A percentile compares a stretch with the other conserved stretches of the same genome.
phyloP scores from a whole-genome alignment of 2,888 invertebrate species.

The Acheta domesticus region DNA sequence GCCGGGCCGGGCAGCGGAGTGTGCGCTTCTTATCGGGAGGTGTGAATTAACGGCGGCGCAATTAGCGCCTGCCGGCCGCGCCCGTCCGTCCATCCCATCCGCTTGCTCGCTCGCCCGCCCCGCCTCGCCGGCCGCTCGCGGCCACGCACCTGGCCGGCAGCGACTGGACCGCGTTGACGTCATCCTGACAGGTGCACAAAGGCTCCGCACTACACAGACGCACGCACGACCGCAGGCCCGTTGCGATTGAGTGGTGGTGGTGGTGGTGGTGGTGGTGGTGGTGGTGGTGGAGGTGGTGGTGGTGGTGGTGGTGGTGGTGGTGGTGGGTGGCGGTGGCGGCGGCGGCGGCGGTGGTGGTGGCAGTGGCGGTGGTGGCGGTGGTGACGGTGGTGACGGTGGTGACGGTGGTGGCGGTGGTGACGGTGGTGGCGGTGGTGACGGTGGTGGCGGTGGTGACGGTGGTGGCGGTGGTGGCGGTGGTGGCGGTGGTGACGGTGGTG shows the following conservation, averaged over 20 bases:
- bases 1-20: background rate
- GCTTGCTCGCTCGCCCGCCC: too few relatives aligned
- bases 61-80: slow-evolving; percentile 5
- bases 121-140: too few relatives aligned
- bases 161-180: too few relatives aligned
- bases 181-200: too few relatives aligned
- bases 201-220: too few relatives aligned
- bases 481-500: background rate
- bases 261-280: background rate
- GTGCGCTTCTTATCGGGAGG: background rate
- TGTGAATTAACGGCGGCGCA: background rate
- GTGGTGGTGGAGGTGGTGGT: background rate
- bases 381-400: too few relatives aligned
- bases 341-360: background rate
- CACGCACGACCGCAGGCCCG: too few relatives aligned
- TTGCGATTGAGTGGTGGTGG: background rate
- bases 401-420: background rate
- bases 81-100: background rate
- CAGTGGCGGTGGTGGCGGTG: background rate
- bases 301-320: too few relatives aligned
- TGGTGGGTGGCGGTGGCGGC: too few relatives aligned
- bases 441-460: background rate
- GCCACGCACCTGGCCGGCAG: too few relatives aligned
- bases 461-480: background rate
- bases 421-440: background rate